Base-by-base conservation (phyloP, 1,140 invertebrate species). In the Nilaparvata lugens region DNA sequence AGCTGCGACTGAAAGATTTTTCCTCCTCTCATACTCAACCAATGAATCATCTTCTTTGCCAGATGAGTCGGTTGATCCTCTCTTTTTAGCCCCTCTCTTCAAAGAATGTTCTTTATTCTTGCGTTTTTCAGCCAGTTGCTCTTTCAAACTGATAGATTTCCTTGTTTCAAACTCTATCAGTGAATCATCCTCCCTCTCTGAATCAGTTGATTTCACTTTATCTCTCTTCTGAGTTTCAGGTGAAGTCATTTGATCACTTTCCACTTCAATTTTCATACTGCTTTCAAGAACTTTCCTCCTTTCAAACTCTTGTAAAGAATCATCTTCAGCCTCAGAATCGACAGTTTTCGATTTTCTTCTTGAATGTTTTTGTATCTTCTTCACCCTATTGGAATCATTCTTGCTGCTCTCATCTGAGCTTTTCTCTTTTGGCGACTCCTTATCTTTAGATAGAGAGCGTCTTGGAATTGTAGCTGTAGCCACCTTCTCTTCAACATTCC, bases 241-340 rank as follows among this genome's bases (percentile, higher is more conserved):
- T 25, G 56, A 24, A 14, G 38, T 45, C 28, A 28, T 23, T 38
- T 14, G 21, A 43, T 62, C 56, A 24, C n/a, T n/a, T 23, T 16
- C 14, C 54, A 18, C 60, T 16, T 62, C 28, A 28, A 28, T 42
- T 62, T 57, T 52, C 16, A 25, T 18, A 25, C 5, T 55, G 59
- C 18, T 53, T 18, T 55, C 42, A 7, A 53, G 40, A 18, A 52
- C 61, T 52, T 64, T 64, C 25, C 60, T 57, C 21, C 58, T 62
- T 61, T 65, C 58, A 54, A 62, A 65, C 24, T 65, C 64, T 25
- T 63, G 62, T 11, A 65, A 53, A 2, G 65, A 64, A 62, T 66
- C 65, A 59, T 69, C 66, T 60, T 64, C 63, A 52, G 62, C 64
- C 58, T 66, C 66, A 38, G 66, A 66, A 64, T 67, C 65, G 19